These are phyloP conservation scores for Entomyzon cyanotis DNA, from an alignment of 2,113 vertebrate genomes.

Conservation along the genomic window DNA sequence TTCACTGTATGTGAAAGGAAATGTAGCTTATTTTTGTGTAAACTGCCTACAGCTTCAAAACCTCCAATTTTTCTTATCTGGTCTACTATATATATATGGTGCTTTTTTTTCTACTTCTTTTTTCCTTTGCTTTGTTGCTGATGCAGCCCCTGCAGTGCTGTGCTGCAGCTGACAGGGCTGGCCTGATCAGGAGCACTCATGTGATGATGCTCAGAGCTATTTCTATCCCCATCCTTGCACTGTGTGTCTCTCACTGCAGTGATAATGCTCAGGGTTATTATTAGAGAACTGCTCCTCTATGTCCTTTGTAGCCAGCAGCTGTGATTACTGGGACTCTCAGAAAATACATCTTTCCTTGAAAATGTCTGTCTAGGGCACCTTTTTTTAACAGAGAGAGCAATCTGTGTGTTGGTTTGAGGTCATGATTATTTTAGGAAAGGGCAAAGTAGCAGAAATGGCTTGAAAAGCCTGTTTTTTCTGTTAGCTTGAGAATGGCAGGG, in stretches of 20 bases:
- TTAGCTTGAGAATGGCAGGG: neutral
- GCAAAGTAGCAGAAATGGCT: neutral
- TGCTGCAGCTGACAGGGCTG: neutral
- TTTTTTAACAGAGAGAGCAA: neutral
- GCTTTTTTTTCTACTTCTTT: no score
- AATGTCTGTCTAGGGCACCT: neutral
- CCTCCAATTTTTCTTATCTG: fast-evolving
- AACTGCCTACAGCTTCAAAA: neutral
- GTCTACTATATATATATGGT: neutral
- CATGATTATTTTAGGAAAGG: neutral
- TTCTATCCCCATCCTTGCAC: neutral
- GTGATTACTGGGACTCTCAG: neutral
- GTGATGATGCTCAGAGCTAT: neutral
- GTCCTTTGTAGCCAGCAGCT: neutral
- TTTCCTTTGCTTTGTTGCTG: neutral
- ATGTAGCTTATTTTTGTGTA: neutral
- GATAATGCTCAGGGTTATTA: neutral
- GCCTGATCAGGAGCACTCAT: neutral
- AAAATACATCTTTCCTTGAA: neutral
- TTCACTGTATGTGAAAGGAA: neutral
- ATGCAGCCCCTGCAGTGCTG: neutral
- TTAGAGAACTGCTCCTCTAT: neutral
- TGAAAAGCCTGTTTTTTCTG: neutral
- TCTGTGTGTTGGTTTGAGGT: neutral
- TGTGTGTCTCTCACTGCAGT: neutral